Conservation (phyloP, 1,140 invertebrate genomes). For the Diabrotica virgifera region DNA sequence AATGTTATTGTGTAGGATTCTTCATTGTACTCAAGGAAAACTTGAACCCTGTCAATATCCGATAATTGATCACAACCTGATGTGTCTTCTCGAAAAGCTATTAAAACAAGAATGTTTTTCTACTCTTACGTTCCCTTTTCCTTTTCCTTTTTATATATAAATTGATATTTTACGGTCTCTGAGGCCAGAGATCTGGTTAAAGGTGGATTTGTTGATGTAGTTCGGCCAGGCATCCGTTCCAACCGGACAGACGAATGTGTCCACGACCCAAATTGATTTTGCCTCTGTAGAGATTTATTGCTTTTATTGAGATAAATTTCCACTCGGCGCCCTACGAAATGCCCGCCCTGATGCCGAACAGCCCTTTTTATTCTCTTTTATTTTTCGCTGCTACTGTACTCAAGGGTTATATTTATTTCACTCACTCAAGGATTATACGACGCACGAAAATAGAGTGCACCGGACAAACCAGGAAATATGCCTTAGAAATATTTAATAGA, state of each 20-base stretch:
- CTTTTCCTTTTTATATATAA: slow-evolving; percentile 31
- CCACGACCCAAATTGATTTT: slow-evolving; percentile 38
- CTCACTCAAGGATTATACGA: slow-evolving; percentile 1
- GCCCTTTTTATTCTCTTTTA: slow-evolving; percentile 21
- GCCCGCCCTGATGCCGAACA: neutral
- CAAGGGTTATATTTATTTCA: slow-evolving; percentile 34
- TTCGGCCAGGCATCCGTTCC: slow-evolving; percentile 12
- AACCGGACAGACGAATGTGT: slow-evolving; percentile 28
- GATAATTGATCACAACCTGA: slow-evolving; percentile 13
- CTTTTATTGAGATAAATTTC: slow-evolving; percentile 39
- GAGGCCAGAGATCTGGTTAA: slow-evolving; percentile 36
- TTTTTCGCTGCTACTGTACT: slow-evolving; percentile 27
- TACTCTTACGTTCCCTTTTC: slow-evolving; percentile 27
- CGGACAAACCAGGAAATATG: neutral
- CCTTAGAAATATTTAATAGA: neutral
- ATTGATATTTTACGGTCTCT: slow-evolving; percentile 39
- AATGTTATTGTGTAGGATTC: too few species aligned
- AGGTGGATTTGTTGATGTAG: slow-evolving; percentile 35
- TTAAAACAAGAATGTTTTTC: slow-evolving; percentile 33
- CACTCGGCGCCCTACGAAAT: slow-evolving; percentile 11
- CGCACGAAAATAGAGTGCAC: slow-evolving; percentile 1
- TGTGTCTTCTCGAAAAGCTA: slow-evolving; percentile 17
- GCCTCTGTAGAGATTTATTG: slow-evolving; percentile 36
- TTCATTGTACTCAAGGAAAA: too few species aligned
- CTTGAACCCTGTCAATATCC: neutral